Evolutionary conservation across 2,888 invertebrate species (phyloP), one percentile per base, ranked within the genome.

Genomic region (Acholoe squamosa): DNA sequence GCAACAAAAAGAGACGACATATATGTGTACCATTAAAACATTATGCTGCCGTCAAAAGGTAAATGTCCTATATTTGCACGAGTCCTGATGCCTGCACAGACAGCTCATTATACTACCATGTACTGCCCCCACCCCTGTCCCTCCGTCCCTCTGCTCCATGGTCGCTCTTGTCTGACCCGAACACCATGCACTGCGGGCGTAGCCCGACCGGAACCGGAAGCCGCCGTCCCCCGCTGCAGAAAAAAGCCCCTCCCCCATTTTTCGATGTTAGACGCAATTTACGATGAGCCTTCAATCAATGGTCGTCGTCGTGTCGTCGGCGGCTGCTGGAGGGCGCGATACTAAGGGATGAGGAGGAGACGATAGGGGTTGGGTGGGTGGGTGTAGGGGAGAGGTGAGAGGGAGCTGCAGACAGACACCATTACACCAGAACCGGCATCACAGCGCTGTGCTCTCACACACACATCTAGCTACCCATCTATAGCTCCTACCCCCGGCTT

Each of bases 271-370:
- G 80, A 80, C 80, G 43, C 80, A 25, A 19, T 80, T 19, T 43
- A 80, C 80, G 43, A n/a, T 1, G 80, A 43, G 80, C 43, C 16
- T 33, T 80, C 80, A 33, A 80, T 80, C 80, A 80, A 80, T 80
- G 80, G 80, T 34, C 16, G 80, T 80, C 80, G 19, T 33, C 80
- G 80, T 80, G 43, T 80, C 80, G 33, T 80, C 80, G 43, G 16
- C 10, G 80, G 19, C 34, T 12, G 80, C 80, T 80, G 34, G 33
- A 19, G 43, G 80, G 22, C 43, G 80, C 22, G 80, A 43, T 43
- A 80, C 33, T 22, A 33, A 43, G n/a, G 33, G 43, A 3, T 22
- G 76, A 5, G 76, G 76, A 14, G 76, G 76, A 14, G 76, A 7
- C 28, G 28, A 28, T 10, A 5, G 25, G 5, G 1, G 28, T 10